Base-by-base conservation (phyloP, 53 echinoderm and acorn worm genomes). In the Echinarachnius parma region DNA sequence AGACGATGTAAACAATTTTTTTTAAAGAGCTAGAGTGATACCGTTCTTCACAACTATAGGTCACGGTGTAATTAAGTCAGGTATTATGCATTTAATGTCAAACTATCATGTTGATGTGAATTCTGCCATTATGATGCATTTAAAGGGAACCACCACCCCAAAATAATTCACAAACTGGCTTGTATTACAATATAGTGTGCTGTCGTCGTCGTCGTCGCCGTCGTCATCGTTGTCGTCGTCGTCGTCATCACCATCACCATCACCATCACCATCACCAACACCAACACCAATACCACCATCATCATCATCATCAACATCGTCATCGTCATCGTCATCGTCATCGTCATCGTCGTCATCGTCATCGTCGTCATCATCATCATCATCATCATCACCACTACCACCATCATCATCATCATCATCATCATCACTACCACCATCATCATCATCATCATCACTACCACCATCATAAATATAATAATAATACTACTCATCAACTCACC, bases 401-500 rank as follows among this genome's bases (percentile, higher is more conserved):
- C 16, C 61, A 61, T 61, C 15, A 29, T 34, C 11, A 61, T 19
- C 34, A 5, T 33, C 34, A 61, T 7, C n/a, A 29, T 34, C 0
- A 61, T 34, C 14, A 56, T 4, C 28, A 3, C 2, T 32, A 61
- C 34, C 22, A 61, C 21, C 21, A 61, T 34, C 20, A 60, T 34
- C 35, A 61, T 20, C 21, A 33, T 60, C 20, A 60, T 19, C 34
- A 60, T 34, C 8, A 39, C 9, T 61, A 4, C 23, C 57, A 32
- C 31, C 19, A 31, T 60, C 21, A 60, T 60, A 15, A 60, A 30
- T 1, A 9, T 3, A 5, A 57, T 13, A 39, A 9, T 39, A 5
- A 9, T 39, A n/a, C 9, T 7, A 5, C 30, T 2, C n/a, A 14
- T 28, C 0, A 48, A 89, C 94, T 75, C 61, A 94, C 94, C 77